Evolutionary conservation across 2,888 invertebrate species (phyloP).

Genomic region (Synergus gifuensis): DNA sequence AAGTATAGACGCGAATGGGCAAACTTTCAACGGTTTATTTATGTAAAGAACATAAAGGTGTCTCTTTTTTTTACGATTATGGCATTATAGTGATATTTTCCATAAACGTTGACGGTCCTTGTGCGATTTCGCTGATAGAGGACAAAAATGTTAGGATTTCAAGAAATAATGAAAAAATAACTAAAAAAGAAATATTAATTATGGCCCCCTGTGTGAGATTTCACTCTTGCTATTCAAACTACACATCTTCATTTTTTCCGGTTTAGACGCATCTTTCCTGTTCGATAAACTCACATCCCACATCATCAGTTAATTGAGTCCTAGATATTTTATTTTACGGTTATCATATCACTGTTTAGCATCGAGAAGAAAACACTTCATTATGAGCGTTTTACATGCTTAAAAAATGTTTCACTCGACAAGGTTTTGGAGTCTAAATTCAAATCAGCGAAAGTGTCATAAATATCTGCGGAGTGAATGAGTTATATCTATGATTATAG

Average conservation of each 20-base stretch:
- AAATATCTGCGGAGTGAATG: neutral
- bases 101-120: neutral
- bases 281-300: neutral
- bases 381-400: neutral
- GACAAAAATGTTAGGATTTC: slow-evolving; percentile 12
- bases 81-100: neutral
- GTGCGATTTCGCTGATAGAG: neutral
- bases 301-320: slow-evolving; percentile 14
- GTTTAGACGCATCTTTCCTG: neutral
- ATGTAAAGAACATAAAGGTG: neutral
- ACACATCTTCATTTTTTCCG: neutral
- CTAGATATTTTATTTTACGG: slow-evolving; percentile 19
- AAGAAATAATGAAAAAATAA: neutral
- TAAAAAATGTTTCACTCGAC: neutral
- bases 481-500: neutral
- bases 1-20: neutral
- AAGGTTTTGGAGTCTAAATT: neutral
- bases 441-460: slow-evolving; percentile 32
- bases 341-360: slow-evolving; percentile 6
- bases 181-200: slow-evolving; percentile 12
- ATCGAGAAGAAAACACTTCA: slow-evolving; percentile 22
- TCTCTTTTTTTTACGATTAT: neutral
- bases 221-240: slow-evolving; percentile 24
- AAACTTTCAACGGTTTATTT: neutral
- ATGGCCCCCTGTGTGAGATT: slow-evolving; percentile 16